Evolutionary conservation across 2,797 vertebrate genomes (phyloP).

Genomic region (Enteromius paludinosus): DNA sequence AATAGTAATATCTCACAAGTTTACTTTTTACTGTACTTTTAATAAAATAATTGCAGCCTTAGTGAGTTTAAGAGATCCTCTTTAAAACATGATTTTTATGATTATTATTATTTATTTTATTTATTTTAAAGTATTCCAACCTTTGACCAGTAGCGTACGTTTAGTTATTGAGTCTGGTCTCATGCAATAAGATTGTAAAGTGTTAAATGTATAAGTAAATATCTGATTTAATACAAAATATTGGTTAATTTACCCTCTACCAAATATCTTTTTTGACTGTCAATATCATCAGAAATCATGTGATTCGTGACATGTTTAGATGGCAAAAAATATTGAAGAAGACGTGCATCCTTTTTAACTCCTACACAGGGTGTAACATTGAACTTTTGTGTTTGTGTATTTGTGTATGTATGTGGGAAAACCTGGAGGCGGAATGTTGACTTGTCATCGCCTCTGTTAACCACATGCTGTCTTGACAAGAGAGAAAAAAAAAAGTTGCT

Average conservation of each 20-base stretch:
- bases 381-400: conserved; percentile 60
- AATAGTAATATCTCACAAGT: neutral
- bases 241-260: neutral
- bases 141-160: neutral
- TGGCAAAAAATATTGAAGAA: conserved; percentile 26
- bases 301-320: conserved; percentile 19
- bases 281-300: conserved; percentile 12
- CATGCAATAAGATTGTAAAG: neutral
- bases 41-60: neutral
- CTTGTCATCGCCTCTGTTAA: conserved; percentile 58
- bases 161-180: neutral
- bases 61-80: neutral
- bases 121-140: neutral
- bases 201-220: neutral
- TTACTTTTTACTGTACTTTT: neutral
- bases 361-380: conserved; percentile 50
- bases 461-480: conserved; percentile 52
- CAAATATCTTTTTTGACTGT: neutral
- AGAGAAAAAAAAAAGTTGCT: conserved; percentile 57
- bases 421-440: conserved; percentile 58
- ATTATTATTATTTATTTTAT: too few relatives aligned
- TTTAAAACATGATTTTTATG: neutral
- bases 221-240: neutral
- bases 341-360: conserved; percentile 39
- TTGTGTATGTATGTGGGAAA: conserved; percentile 55